These are phyloP conservation scores for Labeo calbasu DNA, from an alignment of 2,797 vertebrate species.

Conservation along the genomic window DNA sequence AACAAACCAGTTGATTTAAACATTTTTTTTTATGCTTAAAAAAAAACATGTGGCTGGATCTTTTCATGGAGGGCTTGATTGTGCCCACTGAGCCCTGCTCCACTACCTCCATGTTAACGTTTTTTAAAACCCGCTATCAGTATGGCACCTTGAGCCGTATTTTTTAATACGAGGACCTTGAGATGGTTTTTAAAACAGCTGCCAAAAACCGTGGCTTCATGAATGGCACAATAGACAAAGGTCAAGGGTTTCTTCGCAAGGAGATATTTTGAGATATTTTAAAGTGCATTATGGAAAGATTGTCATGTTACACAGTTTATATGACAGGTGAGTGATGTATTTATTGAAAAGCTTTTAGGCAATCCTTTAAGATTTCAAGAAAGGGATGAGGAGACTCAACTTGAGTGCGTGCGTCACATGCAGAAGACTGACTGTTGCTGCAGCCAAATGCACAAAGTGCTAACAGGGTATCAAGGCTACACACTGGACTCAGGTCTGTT, in stretches of 20 bases:
- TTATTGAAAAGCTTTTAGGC: slow-evolving; percentile 46
- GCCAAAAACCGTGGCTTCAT: slow-evolving; percentile 20
- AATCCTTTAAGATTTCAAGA: slow-evolving; percentile 31
- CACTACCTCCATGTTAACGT: slow-evolving; percentile 48
- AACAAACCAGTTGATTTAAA: slow-evolving; percentile 58
- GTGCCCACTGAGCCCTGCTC: neutral
- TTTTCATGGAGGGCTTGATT: slow-evolving; percentile 36
- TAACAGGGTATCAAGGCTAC: slow-evolving; percentile 29
- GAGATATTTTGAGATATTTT: slow-evolving; percentile 28
- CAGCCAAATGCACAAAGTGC: slow-evolving; percentile 18
- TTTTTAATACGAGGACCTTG: slow-evolving; percentile 4
- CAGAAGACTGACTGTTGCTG: slow-evolving; percentile 18
- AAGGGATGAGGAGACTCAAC: slow-evolving; percentile 24
- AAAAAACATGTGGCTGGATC: slow-evolving; percentile 46
- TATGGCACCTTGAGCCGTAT: slow-evolving; percentile 8
- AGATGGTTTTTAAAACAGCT: slow-evolving; percentile 17
- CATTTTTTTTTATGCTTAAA: slow-evolving; percentile 46
- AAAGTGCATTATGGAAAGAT: slow-evolving; percentile 32
- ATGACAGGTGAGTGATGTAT: slow-evolving; percentile 35
- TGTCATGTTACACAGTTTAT: neutral
- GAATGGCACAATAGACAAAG: slow-evolving; percentile 20
- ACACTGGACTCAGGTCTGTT: slow-evolving; percentile 19
- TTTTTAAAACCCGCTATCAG: slow-evolving; percentile 3
- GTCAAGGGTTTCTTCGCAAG: slow-evolving; percentile 24
- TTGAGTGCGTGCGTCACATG: neutral